A percentile compares a stretch with the other conserved stretches of the same genome.
Conservation (phyloP, 2,888 invertebrate species). For the Pardosa pseudoannulata region DNA sequence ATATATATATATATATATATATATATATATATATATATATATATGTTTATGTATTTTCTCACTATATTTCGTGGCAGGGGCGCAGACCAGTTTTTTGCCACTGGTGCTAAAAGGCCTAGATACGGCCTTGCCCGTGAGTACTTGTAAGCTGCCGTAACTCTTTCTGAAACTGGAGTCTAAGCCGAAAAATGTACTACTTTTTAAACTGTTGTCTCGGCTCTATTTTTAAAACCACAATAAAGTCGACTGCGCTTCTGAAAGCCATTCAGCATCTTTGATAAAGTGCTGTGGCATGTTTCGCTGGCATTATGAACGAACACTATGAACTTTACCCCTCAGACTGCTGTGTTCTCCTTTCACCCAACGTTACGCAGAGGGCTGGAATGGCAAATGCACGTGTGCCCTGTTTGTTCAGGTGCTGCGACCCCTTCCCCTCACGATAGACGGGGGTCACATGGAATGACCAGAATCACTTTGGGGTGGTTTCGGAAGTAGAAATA, state of each 20-base stretch:
- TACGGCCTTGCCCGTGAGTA: no score
- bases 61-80: no score
- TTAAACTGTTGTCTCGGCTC: no score
- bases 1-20: no score
- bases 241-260: background rate
- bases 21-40: no score
- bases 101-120: no score
- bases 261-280: slow-evolving; percentile 32
- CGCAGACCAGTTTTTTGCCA: no score
- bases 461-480: background rate
- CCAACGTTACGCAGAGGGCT: slow-evolving; percentile 13
- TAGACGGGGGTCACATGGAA: slow-evolving; percentile 14
- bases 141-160: no score
- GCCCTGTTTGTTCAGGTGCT: slow-evolving; percentile 67
- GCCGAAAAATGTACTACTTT: no score
- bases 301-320: slow-evolving; percentile 6
- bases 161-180: no score
- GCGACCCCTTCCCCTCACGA: slow-evolving; percentile 19
- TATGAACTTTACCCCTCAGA: slow-evolving; percentile 49
- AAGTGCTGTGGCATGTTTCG: slow-evolving; percentile 29
- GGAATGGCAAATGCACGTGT: slow-evolving; percentile 54
- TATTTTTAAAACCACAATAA: background rate
- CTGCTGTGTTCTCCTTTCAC: slow-evolving; percentile 17
- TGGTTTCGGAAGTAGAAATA: slow-evolving; percentile 1
- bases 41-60: no score